phyloP scores from a whole-genome alignment of 2,113 vertebrate species.

The Saccopteryx leptura region DNA sequence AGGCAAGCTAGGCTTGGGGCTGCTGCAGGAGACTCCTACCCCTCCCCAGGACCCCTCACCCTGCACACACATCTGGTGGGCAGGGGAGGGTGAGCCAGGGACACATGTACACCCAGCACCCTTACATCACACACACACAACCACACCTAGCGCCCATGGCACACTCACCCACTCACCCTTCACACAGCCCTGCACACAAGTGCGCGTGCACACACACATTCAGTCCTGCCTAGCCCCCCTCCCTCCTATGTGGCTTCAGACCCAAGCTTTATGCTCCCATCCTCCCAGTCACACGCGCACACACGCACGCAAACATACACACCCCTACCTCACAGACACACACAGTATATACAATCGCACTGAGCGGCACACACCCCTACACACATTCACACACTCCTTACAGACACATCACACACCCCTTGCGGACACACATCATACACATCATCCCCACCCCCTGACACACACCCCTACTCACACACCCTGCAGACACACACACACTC shows the following conservation, averaged over 20 bases:
- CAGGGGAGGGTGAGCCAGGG: slow-evolving; percentile 52
- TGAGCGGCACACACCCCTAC: slow-evolving; percentile 16
- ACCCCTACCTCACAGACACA: slow-evolving; percentile 14
- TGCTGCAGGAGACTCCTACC: not conserved
- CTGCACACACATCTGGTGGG: slow-evolving; percentile 57
- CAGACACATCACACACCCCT: slow-evolving; percentile 39
- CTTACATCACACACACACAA: slow-evolving; percentile 61
- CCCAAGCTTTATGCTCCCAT: not conserved
- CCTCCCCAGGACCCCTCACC: not conserved
- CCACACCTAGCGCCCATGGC: slow-evolving; percentile 62
- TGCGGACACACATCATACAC: slow-evolving; percentile 29
- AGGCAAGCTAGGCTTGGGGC: not conserved
- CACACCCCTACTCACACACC: slow-evolving; percentile 35
- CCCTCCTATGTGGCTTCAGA: slow-evolving; percentile 43
- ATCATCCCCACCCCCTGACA: not conserved
- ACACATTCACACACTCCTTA: slow-evolving; percentile 37
- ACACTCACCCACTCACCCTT: slow-evolving; percentile 74
- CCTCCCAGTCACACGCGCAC: too few relatives aligned
- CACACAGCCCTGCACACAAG: slow-evolving; percentile 56
- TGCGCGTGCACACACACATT: not conserved
- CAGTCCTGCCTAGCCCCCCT: not conserved
- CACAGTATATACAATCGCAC: not conserved
- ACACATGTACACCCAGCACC: slow-evolving; percentile 65
- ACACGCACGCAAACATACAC: not conserved
- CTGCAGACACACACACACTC: not conserved